Evolutionary conservation across 1,140 invertebrate species (phyloP).

Genomic region (roundworm (Caenorhabditis elegans)): DNA sequence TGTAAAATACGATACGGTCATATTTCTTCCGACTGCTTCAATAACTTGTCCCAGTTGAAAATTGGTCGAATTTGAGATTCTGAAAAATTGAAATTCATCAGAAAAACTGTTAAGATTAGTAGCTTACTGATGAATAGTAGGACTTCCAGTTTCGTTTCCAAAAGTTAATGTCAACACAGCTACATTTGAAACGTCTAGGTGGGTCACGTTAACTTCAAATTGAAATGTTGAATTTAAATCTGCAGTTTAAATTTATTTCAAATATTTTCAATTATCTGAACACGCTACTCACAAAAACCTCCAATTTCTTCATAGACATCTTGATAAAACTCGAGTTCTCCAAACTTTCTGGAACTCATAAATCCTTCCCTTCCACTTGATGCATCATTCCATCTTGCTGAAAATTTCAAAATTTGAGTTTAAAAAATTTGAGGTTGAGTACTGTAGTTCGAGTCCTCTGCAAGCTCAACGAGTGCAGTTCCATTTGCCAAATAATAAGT

Average conservation of each 20-base stretch:
- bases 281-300: not conserved
- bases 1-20: no score
- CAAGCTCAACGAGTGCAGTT: not conserved
- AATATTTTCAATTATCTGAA: not conserved
- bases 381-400: constrained; percentile 4
- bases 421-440: no score
- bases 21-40: no score
- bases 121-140: no score
- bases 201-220: not conserved
- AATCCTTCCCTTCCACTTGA: not conserved
- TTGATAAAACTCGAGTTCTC: not conserved
- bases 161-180: not conserved
- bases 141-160: not conserved
- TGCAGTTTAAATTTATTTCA: not conserved
- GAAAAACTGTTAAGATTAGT: no score
- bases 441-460: not conserved
- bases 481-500: constrained; percentile 4
- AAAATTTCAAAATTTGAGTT: not conserved
- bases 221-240: not conserved
- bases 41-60: no score
- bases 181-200: not conserved
- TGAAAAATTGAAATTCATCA: no score
- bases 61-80: no score
- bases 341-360: not conserved
- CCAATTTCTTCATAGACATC: not conserved